Conservation (phyloP, 2,888 invertebrate genomes). For the Lasioglossum marginatum region DNA sequence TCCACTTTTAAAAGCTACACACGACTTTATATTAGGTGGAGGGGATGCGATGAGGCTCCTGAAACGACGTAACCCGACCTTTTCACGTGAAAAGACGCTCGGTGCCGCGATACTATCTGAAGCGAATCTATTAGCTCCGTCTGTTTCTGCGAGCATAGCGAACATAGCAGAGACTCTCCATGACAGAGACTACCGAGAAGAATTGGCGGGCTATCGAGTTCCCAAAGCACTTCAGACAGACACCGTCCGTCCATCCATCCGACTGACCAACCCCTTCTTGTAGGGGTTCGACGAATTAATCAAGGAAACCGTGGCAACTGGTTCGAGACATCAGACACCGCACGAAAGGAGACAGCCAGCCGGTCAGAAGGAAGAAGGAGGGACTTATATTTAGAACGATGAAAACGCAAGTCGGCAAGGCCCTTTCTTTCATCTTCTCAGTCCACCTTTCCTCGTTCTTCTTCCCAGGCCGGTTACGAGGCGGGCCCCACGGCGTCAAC, state of each 20-base stretch:
- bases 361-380: slow-evolving; percentile 16
- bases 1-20: background rate
- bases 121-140: slow-evolving; percentile 1
- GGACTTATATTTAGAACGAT: slow-evolving; percentile 62
- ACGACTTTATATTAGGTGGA: background rate
- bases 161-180: background rate
- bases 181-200: background rate
- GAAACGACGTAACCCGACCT: background rate
- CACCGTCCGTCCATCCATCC: background rate
- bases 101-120: background rate
- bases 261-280: background rate
- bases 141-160: background rate
- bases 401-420: slow-evolving; percentile 68
- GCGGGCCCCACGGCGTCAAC: slow-evolving; percentile 81
- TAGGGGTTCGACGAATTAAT: slow-evolving; percentile 36
- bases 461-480: slow-evolving; percentile 71
- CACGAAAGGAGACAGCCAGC: background rate
- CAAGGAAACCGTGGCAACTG: slow-evolving; percentile 11
- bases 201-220: background rate
- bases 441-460: slow-evolving; percentile 65
- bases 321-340: slow-evolving; percentile 11
- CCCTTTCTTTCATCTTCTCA: slow-evolving; percentile 69
- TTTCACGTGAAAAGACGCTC: background rate
- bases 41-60: background rate
- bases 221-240: background rate